phyloP scores from a whole-genome alignment of 2,888 invertebrate species.

The Toxonevra muliebris region DNA sequence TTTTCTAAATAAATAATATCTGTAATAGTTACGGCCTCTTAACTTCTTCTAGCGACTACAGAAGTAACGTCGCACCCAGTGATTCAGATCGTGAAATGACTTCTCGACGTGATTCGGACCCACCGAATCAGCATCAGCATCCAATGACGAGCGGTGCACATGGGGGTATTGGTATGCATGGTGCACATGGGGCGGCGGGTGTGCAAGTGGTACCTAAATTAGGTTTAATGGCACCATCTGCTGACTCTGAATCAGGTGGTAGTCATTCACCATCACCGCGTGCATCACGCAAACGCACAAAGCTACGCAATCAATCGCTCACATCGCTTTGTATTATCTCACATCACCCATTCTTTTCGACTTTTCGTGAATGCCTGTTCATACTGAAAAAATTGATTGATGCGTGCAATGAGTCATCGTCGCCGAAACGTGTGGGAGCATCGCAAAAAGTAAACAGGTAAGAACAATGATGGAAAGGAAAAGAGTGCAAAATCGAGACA shows the following conservation, averaged over 20 bases:
- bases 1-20: conserved; percentile 48
- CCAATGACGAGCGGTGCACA: conserved; percentile 36
- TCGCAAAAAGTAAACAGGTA: conserved; percentile 87
- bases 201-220: conserved; percentile 68
- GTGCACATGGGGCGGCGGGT: conserved; percentile 26
- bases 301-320: conserved; percentile 89
- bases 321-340: conserved; percentile 97
- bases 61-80: conserved; percentile 88
- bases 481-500: too few relatives aligned
- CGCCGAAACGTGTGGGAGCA: conserved; percentile 87
- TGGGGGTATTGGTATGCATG: conserved; percentile 24
- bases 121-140: conserved; percentile 59
- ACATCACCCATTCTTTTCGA: conserved; percentile 99
- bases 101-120: conserved; percentile 75
- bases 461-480: conserved; percentile 30
- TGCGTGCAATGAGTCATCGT: conserved; percentile 95
- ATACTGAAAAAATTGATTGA: conserved; percentile 95
- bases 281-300: conserved; percentile 81
- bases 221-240: conserved; percentile 73
- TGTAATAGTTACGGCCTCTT: conserved; percentile 65
- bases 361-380: conserved; percentile 97
- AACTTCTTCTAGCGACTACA: conserved; percentile 83
- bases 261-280: conserved; percentile 88
- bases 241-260: conserved; percentile 88
- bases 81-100: conserved; percentile 90